Conservation (phyloP, 2,888 invertebrate genomes). For the Hydriomena furcata region DNA sequence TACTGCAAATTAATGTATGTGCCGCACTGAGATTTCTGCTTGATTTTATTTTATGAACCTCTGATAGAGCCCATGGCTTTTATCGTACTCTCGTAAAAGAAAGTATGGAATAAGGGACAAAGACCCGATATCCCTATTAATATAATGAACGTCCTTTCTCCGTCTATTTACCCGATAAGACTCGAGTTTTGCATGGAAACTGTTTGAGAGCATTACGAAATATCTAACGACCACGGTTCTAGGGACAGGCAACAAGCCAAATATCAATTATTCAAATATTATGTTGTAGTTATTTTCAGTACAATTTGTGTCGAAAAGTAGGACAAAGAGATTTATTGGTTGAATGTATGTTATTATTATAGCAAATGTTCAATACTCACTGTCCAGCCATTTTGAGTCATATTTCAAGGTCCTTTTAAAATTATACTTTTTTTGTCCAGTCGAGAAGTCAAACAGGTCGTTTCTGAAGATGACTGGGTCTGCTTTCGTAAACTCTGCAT, state of each 20-base stretch:
- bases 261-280: conserved; percentile 1
- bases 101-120: conserved; percentile 52
- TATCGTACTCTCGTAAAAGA: conserved; percentile 55
- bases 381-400: conserved; percentile 89
- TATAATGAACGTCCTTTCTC: conserved; percentile 45
- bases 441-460: conserved; percentile 84
- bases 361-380: conserved; percentile 68
- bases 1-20: conserved; percentile 35
- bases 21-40: conserved; percentile 40
- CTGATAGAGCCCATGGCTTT: conserved; percentile 42
- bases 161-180: conserved; percentile 44
- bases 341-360: too few relatives aligned
- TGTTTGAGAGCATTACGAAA: conserved; percentile 28
- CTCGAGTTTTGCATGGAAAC: conserved; percentile 36
- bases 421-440: conserved; percentile 84
- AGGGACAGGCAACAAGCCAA: conserved; percentile 2
- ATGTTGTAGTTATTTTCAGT: not conserved
- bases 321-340: too few relatives aligned
- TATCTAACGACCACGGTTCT: conserved; percentile 3
- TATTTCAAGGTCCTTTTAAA: conserved; percentile 88
- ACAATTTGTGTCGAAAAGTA: not conserved
- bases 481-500: conserved; percentile 88
- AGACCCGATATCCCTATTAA: conserved; percentile 52
- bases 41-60: conserved; percentile 52
- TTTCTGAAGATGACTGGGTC: conserved; percentile 89